Evolutionary conservation across 1,140 invertebrate species (phyloP).

Genomic region (Nebria ingens): DNA sequence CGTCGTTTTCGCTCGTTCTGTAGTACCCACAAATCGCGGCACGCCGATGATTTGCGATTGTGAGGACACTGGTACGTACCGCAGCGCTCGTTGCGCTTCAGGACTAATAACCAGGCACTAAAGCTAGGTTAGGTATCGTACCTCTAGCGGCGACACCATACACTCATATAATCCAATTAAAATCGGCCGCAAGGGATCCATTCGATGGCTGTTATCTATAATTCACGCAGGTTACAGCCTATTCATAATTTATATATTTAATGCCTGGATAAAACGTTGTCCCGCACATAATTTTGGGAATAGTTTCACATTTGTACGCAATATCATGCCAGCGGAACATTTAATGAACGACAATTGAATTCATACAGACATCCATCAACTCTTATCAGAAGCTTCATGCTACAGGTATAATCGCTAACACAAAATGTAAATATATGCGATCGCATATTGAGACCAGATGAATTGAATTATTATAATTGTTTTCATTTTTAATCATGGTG

Average conservation of each 20-base stretch:
- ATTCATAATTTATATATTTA: slow-evolving; percentile 9
- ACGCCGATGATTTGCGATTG: neutral
- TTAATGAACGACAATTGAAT: neutral
- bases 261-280: slow-evolving; percentile 3
- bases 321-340: neutral
- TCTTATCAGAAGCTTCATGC: too few species aligned
- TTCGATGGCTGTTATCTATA: neutral
- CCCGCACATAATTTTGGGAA: neutral
- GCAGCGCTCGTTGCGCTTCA: neutral
- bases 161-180: slow-evolving; percentile 9
- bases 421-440: too few species aligned
- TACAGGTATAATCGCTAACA: too few species aligned
- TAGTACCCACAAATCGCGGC: too few species aligned
- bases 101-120: slow-evolving; percentile 1
- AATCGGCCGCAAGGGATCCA: slow-evolving; percentile 4
- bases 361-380: too few species aligned
- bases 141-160: neutral
- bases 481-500: too few species aligned
- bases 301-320: slow-evolving; percentile 2
- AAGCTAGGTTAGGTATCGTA: too few species aligned
- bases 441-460: too few species aligned
- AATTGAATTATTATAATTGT: too few species aligned
- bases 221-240: neutral
- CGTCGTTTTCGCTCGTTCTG: too few species aligned
- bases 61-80: neutral